Base-by-base conservation (phyloP, 92 coral and sea anemone species). In the Diadumene lineata region DNA sequence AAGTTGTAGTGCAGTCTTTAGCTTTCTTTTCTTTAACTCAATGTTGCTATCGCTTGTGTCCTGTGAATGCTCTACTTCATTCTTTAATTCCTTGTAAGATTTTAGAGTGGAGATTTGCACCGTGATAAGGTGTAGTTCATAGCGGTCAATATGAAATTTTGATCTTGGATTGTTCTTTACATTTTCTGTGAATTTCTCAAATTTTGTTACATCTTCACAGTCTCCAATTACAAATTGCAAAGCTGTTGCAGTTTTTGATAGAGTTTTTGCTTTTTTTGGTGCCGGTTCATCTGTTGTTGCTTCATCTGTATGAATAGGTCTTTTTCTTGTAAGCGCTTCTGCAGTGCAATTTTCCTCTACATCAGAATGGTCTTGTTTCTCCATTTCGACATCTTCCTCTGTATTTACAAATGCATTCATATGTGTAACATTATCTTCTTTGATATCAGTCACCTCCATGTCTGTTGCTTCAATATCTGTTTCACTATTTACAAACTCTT, bases 201-300 rank as follows among this genome's bases (percentile, higher is more conserved):
- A 66, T 66, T 66, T 66, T 7, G 6, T 66, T 7, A 66, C 71
- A 17, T 66, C 71, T 66, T 66, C 71, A 66, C 71, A 66, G 6
- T 33, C 27, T 33, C 71, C 71, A 33, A 66, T 7, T n/a, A 66
- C 71, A 66, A 66, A 11, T 43, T 66, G 50, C 23, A 66, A 43
- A 11, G 71, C 71, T 43, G 50, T 66, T 66, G 71, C 50, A 33
- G 71, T 66, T 43, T n/a, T 66, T 1, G 71, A 66, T 11, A 43
- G 1, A 8, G n/a, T 33, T 43, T 66, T 66, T 18, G 23, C 6
- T 66, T 66, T 66, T 50, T 66, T 66, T 33, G 71, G 48, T 33
- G 71, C 9, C 34, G 48, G 71, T 1, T 66, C 71, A 1, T 60
- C 31, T 16, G 7, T 60, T 3, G 31, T 60, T 16, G 27, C 31